A percentile compares a stretch with the other conserved stretches of the same genome.
Evolutionary conservation across 2,888 invertebrate genomes (phyloP).

Genomic region (Anodontia alba): DNA sequence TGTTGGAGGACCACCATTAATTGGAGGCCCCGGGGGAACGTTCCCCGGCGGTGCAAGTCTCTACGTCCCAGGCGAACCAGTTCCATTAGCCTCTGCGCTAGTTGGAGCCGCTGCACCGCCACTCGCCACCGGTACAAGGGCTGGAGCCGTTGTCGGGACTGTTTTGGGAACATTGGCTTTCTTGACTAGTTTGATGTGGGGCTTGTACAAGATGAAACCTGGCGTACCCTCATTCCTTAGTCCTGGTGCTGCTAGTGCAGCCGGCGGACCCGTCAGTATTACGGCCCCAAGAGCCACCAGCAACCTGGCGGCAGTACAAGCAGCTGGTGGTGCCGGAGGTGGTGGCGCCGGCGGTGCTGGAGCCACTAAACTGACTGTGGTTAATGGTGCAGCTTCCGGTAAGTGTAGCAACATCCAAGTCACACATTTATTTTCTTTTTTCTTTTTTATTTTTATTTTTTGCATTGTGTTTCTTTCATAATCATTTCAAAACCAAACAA

Average conservation of each 20-base stretch:
- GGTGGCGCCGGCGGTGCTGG: slow-evolving; percentile 63
- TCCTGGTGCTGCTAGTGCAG: slow-evolving; percentile 63
- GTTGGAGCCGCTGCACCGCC: slow-evolving; percentile 60
- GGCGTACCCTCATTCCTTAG: slow-evolving; percentile 72
- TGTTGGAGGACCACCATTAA: slow-evolving; percentile 41
- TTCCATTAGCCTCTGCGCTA: slow-evolving; percentile 53
- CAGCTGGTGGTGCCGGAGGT: slow-evolving; percentile 67
- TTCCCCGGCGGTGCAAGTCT: slow-evolving; percentile 43
- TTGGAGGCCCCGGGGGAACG: slow-evolving; percentile 53
- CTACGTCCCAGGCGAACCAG: slow-evolving; percentile 57
- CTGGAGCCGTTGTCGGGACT: slow-evolving; percentile 78
- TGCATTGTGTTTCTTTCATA: too few relatives aligned
- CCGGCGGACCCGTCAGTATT: slow-evolving; percentile 68
- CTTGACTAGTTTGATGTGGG: slow-evolving; percentile 80
- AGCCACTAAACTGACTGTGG: slow-evolving; percentile 58
- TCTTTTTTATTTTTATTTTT: too few relatives aligned
- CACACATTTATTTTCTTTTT: neutral
- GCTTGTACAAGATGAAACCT: slow-evolving; percentile 79
- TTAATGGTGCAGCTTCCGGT: slow-evolving; percentile 64
- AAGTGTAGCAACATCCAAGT: slow-evolving; percentile 10
- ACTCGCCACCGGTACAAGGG: slow-evolving; percentile 71
- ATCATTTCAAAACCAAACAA: too few relatives aligned
- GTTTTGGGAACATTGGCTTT: slow-evolving; percentile 74
- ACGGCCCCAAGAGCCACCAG: slow-evolving; percentile 74
- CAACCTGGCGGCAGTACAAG: slow-evolving; percentile 71